Evolutionary conservation across 2,888 invertebrate species (phyloP).

Genomic region (Octodonta nipae): DNA sequence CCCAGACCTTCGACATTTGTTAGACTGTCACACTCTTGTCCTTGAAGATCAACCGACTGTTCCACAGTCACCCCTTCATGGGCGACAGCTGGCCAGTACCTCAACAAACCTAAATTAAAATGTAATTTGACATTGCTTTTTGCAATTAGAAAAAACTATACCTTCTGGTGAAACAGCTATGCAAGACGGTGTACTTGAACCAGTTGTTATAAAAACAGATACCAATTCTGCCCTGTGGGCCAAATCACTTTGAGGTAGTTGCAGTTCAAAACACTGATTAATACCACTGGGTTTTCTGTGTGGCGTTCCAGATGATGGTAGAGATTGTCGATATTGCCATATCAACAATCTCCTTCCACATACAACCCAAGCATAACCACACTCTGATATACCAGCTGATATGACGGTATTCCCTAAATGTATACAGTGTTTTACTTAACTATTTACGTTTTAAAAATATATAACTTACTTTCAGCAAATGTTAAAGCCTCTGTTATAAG

Average conservation of each 20-base stretch:
- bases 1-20: constrained; percentile 56
- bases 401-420: constrained; percentile 32
- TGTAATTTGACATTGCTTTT: background rate
- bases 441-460: background rate
- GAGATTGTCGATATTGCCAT: constrained; percentile 58
- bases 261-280: constrained; percentile 69
- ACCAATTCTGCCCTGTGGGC: constrained; percentile 80
- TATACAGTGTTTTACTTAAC: background rate
- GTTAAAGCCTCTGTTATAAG: constrained; percentile 79
- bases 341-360: constrained; percentile 71
- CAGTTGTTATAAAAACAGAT: constrained; percentile 50
- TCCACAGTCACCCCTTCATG: constrained; percentile 79
- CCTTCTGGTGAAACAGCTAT: constrained; percentile 90
- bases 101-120: constrained; percentile 49
- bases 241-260: constrained; percentile 80
- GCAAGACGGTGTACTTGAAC: constrained; percentile 58
- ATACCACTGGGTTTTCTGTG: constrained; percentile 33
- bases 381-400: constrained; percentile 39
- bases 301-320: constrained; percentile 31
- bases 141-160: too few relatives aligned
- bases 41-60: constrained; percentile 71
- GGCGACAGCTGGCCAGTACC: constrained; percentile 83
- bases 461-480: constrained; percentile 56
- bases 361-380: constrained; percentile 52
- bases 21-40: constrained; percentile 72